Evolutionary conservation across 2,113 vertebrate genomes (phyloP).

Genomic region (Hemiprocne comata): DNA sequence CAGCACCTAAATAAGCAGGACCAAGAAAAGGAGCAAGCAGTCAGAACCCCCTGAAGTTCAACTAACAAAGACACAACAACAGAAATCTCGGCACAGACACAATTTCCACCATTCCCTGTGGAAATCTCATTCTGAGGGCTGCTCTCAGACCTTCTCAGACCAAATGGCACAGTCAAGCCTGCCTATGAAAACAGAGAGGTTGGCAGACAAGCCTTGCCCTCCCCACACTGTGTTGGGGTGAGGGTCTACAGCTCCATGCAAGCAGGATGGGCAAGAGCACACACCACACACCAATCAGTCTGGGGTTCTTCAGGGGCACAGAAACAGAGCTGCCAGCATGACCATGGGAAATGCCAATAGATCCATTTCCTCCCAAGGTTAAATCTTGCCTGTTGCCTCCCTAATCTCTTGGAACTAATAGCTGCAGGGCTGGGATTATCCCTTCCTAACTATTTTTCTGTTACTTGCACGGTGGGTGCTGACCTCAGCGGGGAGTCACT

Average conservation of each 20-base stretch:
- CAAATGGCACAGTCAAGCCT: neutral
- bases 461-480: neutral
- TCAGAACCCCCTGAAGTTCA: neutral
- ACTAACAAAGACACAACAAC: accelerated
- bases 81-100: neutral
- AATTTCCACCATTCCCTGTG: neutral
- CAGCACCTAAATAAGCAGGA: neutral
- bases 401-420: neutral
- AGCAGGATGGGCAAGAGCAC: neutral
- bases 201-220: neutral
- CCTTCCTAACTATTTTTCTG: neutral
- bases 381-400: neutral
- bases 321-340: neutral
- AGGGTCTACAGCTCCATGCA: accelerated
- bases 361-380: neutral
- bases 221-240: neutral
- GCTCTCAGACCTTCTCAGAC: neutral
- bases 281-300: neutral
- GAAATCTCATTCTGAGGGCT: neutral
- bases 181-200: neutral
- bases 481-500: neutral
- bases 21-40: neutral
- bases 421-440: neutral
- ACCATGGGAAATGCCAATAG: neutral
- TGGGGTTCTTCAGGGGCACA: neutral